Percentiles rank a stretch among this genome's conserved stretches.
Conservation (phyloP, 2,797 vertebrate species). For the Diglossa cyanea region DNA sequence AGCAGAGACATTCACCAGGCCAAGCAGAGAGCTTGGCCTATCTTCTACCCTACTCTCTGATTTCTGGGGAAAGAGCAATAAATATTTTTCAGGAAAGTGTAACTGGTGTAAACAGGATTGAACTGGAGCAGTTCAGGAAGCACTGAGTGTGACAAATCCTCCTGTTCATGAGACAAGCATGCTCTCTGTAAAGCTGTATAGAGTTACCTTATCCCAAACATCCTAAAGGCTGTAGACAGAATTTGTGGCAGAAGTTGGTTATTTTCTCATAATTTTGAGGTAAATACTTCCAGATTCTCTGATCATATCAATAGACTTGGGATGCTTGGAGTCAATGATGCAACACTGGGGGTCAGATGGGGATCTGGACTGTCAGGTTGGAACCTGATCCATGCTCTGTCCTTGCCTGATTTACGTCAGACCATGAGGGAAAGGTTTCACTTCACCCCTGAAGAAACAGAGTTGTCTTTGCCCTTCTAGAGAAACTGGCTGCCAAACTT, state of each 20-base stretch:
- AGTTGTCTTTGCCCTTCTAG: background rate
- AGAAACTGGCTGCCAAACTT: background rate
- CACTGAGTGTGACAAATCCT: background rate
- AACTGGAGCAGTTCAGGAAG: background rate
- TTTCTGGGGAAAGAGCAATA: background rate
- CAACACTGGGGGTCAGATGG: background rate
- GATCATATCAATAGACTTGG: background rate
- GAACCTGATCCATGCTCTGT: background rate
- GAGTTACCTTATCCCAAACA: background rate
- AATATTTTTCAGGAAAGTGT: background rate
- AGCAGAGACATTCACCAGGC: background rate
- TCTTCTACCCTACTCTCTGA: background rate
- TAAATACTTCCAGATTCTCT: background rate
- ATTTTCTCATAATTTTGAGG: background rate
- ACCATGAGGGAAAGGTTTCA: background rate
- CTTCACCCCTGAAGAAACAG: background rate
- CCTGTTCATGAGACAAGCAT: fast-evolving
- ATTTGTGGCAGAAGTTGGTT: background rate
- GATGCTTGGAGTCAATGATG: background rate
- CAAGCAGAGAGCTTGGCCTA: background rate
- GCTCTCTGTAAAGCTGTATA: background rate
- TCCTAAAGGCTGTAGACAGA: background rate
- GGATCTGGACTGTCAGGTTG: background rate
- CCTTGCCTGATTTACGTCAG: background rate
- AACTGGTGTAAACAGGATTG: background rate